Conservation (phyloP, 2,113 vertebrate genomes). For the Dasyurus viverrinus region DNA sequence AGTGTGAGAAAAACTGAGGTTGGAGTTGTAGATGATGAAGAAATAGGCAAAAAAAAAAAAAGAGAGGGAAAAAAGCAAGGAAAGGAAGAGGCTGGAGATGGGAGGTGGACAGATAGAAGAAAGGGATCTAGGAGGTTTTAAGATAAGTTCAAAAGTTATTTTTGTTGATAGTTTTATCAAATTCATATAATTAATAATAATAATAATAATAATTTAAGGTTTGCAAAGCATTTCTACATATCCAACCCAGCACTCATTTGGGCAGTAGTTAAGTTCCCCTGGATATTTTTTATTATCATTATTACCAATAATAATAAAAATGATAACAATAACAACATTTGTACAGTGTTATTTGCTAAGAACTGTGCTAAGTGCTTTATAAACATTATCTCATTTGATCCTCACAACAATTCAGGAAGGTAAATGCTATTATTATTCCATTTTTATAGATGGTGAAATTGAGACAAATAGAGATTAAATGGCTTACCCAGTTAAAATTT, state of each 20-base stretch:
- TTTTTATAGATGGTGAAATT: background rate
- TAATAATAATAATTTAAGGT: background rate
- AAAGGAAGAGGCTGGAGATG: background rate
- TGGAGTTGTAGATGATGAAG: too few species aligned
- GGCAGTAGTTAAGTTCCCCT: background rate
- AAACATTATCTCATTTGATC: background rate
- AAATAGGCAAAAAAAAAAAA: background rate
- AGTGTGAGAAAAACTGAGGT: background rate
- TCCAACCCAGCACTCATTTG: background rate
- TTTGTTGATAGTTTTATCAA: background rate
- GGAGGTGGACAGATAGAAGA: background rate
- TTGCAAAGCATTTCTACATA: background rate
- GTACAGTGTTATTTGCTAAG: background rate
- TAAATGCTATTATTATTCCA: background rate
- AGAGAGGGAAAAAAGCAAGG: rapidly evolving
- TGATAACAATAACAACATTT: background rate
- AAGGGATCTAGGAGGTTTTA: background rate
- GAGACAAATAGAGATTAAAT: background rate
- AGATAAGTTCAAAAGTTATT: background rate
- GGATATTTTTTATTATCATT: background rate
- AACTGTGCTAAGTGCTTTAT: background rate
- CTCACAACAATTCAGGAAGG: background rate
- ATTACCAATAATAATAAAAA: background rate
- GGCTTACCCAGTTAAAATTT: background rate
- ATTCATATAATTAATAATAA: background rate